phyloP scores from a whole-genome alignment of 2,888 invertebrate species.

The Chaitophorus viminalis region DNA sequence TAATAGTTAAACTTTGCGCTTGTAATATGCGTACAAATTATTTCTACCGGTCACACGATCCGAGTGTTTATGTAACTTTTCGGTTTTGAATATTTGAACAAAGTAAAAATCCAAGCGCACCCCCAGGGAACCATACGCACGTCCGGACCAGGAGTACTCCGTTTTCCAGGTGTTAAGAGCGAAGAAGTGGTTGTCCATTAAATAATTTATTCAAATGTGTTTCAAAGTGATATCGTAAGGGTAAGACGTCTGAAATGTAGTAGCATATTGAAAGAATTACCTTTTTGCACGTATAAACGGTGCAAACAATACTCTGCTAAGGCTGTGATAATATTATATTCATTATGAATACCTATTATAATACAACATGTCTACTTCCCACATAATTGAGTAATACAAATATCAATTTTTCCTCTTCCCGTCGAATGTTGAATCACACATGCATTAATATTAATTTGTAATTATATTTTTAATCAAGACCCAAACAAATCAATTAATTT shows the following conservation, averaged over 20 bases:
- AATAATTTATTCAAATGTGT: constrained; percentile 40
- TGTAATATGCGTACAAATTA: not conserved
- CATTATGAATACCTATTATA: not conserved
- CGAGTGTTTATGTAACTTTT: not conserved
- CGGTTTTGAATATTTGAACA: not conserved
- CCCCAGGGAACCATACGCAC: not conserved
- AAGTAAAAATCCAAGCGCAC: not conserved
- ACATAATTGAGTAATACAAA: not conserved
- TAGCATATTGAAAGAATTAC: constrained; percentile 9
- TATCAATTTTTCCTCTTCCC: too few relatives aligned
- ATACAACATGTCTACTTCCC: not conserved
- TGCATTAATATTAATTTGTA: too few relatives aligned
- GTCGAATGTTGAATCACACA: too few relatives aligned
- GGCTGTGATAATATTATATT: not conserved
- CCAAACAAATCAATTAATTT: too few relatives aligned
- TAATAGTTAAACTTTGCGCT: too few relatives aligned
- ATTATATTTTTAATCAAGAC: too few relatives aligned
- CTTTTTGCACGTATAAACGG: constrained; percentile 5
- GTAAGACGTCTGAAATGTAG: not conserved
- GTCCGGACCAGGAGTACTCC: not conserved
- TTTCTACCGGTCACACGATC: not conserved
- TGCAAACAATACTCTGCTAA: not conserved
- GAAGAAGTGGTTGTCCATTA: constrained; percentile 2
- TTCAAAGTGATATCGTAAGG: constrained; percentile 23
- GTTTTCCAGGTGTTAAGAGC: not conserved